Evolutionary conservation across 2,888 invertebrate genomes (phyloP).

Genomic region (Lithophane semibrunnea): DNA sequence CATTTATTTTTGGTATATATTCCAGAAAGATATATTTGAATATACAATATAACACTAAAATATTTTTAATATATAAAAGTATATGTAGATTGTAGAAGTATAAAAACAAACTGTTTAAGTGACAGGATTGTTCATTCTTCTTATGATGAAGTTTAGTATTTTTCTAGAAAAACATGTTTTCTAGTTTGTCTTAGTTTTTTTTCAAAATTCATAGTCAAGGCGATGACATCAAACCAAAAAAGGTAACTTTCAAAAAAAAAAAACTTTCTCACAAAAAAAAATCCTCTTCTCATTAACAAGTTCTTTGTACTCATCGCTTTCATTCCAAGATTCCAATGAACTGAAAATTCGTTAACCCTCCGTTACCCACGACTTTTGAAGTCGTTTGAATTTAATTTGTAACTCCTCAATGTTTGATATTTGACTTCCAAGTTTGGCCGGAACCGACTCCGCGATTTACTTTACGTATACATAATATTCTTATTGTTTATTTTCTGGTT

Average conservation of each 20-base stretch:
- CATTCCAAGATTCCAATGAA: conserved; percentile 33
- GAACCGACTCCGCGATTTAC: conserved; percentile 31
- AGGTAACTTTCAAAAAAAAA: too few species aligned
- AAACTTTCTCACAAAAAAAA: neutral
- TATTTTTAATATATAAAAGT: too few species aligned
- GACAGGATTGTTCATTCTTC: too few species aligned
- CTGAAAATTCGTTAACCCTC: conserved; percentile 42
- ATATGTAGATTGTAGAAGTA: too few species aligned
- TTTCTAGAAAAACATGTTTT: too few species aligned
- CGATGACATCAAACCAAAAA: too few species aligned
- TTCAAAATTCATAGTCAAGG: neutral
- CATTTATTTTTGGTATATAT: too few species aligned
- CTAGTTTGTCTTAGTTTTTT: too few species aligned
- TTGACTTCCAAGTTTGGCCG: conserved; percentile 55
- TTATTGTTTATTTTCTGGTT: conserved; percentile 40
- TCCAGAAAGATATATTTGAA: too few species aligned
- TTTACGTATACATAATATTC: conserved; percentile 38
- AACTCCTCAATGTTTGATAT: conserved; percentile 68
- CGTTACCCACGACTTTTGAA: conserved; percentile 47
- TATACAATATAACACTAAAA: too few species aligned
- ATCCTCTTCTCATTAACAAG: conserved; percentile 7
- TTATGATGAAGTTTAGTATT: too few species aligned
- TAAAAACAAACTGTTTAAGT: too few species aligned
- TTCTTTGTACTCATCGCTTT: conserved; percentile 24
- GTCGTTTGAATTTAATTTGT: conserved; percentile 68